Conservation (phyloP, 2,113 vertebrate species). For the Caretta caretta region DNA sequence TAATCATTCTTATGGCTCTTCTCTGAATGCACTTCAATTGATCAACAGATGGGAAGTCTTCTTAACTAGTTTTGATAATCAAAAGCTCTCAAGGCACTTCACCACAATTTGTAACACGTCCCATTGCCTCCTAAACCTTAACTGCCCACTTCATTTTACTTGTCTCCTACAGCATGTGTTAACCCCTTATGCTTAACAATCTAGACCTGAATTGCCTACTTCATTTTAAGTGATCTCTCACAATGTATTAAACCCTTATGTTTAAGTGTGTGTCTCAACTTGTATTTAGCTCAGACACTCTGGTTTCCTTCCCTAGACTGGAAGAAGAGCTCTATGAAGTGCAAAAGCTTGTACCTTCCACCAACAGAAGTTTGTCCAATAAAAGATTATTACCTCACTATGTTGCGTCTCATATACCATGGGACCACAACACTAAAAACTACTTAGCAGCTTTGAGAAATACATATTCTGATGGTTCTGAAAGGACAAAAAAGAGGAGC, state of each 20-base stretch:
- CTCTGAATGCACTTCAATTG: no score
- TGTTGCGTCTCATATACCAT: neutral
- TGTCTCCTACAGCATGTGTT: neutral
- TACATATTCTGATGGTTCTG: neutral
- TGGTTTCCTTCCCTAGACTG: neutral
- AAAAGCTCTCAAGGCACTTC: neutral
- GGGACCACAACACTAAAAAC: constrained; percentile 33
- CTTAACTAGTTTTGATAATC: neutral
- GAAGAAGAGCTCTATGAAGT: neutral
- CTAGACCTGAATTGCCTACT: neutral
- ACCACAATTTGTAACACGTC: neutral
- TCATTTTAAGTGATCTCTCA: neutral
- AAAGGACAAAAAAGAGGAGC: neutral
- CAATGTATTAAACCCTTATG: neutral
- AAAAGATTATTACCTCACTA: neutral
- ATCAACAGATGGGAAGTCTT: neutral
- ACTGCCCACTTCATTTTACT: neutral
- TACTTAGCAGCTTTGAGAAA: constrained; percentile 38
- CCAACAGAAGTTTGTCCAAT: neutral
- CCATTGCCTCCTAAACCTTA: neutral
- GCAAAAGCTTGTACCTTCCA: neutral
- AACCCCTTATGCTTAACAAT: neutral
- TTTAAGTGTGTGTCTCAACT: neutral
- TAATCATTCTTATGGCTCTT: no score
- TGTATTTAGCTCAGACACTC: neutral